phyloP scores from a whole-genome alignment of 2,113 vertebrate species.

The Rhea pennata region DNA sequence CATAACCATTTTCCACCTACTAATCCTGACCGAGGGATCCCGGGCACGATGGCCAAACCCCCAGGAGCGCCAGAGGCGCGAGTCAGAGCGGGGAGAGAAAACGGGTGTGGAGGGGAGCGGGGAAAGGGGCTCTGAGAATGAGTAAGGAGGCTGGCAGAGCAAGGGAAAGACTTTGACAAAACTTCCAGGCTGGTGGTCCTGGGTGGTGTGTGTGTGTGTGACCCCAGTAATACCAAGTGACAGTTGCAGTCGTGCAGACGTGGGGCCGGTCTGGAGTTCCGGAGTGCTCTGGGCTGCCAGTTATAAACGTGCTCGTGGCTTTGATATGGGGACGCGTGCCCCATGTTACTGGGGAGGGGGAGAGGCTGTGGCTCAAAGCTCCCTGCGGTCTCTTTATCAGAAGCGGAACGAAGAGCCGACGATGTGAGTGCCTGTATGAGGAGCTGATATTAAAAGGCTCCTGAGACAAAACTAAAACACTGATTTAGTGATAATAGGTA shows the following conservation, averaged over 20 bases:
- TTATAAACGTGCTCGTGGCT: too few relatives aligned
- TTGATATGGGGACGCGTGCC: fast-evolving
- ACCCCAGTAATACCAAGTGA: fast-evolving
- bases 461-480: too few relatives aligned
- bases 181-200: fast-evolving
- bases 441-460: too few relatives aligned
- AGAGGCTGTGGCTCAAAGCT: not conserved
- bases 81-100: not conserved
- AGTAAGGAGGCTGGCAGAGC: not conserved
- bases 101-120: not conserved
- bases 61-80: not conserved
- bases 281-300: not conserved
- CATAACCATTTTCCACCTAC: not conserved
- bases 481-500: too few relatives aligned
- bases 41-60: not conserved
- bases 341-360: not conserved
- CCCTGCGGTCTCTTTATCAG: not conserved
- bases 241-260: not conserved
- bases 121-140: not conserved
- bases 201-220: not conserved
- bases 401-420: not conserved
- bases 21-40: not conserved
- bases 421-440: too few relatives aligned
- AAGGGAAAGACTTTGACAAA: not conserved
- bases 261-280: not conserved